These are phyloP conservation scores for Chironomus tepperi DNA, from an alignment of 1,140 invertebrate genomes.

Conservation along the genomic window DNA sequence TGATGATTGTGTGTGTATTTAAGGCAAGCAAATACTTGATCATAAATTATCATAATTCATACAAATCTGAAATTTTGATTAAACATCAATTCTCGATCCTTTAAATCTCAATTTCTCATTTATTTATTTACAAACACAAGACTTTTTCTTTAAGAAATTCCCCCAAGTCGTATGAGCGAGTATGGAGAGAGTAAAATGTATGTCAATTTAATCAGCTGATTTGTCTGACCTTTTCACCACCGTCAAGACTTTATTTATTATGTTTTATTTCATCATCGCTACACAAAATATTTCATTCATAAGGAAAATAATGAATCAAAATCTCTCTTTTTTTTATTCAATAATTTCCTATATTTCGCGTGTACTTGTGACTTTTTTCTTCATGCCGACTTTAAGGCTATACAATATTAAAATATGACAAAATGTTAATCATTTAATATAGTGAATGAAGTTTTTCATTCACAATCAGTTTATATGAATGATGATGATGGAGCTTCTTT, in stretches of 20 bases:
- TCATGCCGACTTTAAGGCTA: no score
- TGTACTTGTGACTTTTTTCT: background rate
- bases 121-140: constrained; percentile 12
- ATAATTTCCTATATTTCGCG: background rate
- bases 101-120: no score
- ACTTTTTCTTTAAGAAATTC: background rate
- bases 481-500: no score
- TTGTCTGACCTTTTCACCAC: constrained; percentile 11
- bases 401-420: no score
- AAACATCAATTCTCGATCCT: background rate
- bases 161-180: background rate
- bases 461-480: no score
- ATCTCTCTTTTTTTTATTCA: no score
- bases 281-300: constrained; percentile 5
- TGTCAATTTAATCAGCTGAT: constrained; percentile 22
- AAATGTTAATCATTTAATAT: background rate
- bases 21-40: background rate
- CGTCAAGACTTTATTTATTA: background rate
- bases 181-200: background rate
- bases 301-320: background rate
- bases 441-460: background rate
- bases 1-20: no score
- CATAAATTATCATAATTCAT: background rate
- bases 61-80: background rate
- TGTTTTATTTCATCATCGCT: background rate